phyloP scores from a whole-genome alignment of 2,113 vertebrate species.

The Dicentrarchus labrax region DNA sequence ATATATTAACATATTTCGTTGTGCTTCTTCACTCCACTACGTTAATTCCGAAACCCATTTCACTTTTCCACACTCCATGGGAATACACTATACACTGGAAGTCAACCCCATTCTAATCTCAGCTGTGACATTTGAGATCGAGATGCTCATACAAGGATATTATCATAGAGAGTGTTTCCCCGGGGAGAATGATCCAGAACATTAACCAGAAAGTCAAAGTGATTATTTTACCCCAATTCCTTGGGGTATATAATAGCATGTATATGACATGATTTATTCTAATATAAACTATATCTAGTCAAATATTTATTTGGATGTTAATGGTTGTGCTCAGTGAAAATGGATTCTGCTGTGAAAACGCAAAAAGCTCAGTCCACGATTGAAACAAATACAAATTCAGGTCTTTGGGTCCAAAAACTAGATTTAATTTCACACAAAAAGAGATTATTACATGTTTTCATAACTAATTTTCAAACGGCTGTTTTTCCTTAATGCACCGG shows the following conservation, averaged over 20 bases:
- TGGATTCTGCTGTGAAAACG: constrained; percentile 48
- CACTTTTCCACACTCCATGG: constrained; percentile 48
- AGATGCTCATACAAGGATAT: constrained; percentile 77
- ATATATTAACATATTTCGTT: constrained; percentile 68
- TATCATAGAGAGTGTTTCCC: constrained; percentile 83
- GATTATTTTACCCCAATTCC: constrained; percentile 76
- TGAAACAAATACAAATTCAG: constrained; percentile 49
- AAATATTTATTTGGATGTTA: constrained; percentile 78
- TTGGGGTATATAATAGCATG: constrained; percentile 68
- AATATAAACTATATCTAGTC: constrained; percentile 74
- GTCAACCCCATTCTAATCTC: constrained; percentile 48
- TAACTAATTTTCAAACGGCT: constrained; percentile 59
- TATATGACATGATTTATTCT: constrained; percentile 78
- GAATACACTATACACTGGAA: constrained; percentile 27
- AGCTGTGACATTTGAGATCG: constrained; percentile 79
- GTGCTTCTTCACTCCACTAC: constrained; percentile 47
- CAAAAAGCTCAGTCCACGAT: constrained; percentile 15
- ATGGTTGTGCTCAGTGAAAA: constrained; percentile 69
- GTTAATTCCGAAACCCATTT: constrained; percentile 56
- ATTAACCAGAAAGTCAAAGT: constrained; percentile 84
- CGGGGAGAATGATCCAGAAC: constrained; percentile 83
- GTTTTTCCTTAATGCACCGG: constrained; percentile 58
- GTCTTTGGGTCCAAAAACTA: constrained; percentile 32
- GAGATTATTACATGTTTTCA: constrained; percentile 66
- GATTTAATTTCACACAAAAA: constrained; percentile 54